phyloP scores from a whole-genome alignment of 1,140 invertebrate genomes.

The Drosophila ohnishii region DNA sequence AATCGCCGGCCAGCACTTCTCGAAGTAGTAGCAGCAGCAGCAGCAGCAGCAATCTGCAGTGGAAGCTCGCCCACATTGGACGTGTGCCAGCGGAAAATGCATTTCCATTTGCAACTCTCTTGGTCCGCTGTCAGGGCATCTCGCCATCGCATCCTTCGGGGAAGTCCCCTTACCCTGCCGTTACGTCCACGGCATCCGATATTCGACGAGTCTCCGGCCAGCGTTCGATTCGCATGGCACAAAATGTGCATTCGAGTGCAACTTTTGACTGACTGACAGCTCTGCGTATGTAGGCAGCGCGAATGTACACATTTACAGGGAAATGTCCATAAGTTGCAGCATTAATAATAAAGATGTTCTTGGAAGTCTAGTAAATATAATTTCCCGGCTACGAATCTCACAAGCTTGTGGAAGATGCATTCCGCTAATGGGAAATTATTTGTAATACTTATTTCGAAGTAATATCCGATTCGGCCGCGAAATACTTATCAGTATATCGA shows the following conservation, averaged over 20 bases:
- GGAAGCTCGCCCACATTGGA: constrained; percentile 37
- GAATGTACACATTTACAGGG: constrained; percentile 12
- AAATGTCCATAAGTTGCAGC: background rate
- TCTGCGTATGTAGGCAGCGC: constrained; percentile 8
- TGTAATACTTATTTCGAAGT: background rate
- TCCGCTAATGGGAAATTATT: background rate
- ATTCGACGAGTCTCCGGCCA: constrained; percentile 30
- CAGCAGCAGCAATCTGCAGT: constrained; percentile 21
- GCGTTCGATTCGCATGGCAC: constrained; percentile 54
- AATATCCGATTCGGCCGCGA: background rate
- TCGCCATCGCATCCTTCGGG: constrained; percentile 29
- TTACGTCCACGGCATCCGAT: constrained; percentile 7
- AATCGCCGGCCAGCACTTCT: constrained; percentile 22
- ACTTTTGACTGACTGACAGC: constrained; percentile 66
- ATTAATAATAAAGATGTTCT: background rate
- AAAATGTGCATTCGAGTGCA: constrained; percentile 72
- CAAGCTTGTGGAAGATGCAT: background rate
- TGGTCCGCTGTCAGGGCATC: constrained; percentile 32
- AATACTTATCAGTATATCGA: background rate
- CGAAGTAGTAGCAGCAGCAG: background rate
- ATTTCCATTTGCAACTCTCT: constrained; percentile 56
- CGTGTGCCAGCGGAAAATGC: constrained; percentile 54
- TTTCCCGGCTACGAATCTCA: background rate
- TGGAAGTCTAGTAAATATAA: background rate
- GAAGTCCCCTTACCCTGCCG: constrained; percentile 10